A percentile compares a stretch with the other conserved stretches of the same genome.
Evolutionary conservation across 2,113 vertebrate species (phyloP).

Genomic region (Semicossyphus pulcher): DNA sequence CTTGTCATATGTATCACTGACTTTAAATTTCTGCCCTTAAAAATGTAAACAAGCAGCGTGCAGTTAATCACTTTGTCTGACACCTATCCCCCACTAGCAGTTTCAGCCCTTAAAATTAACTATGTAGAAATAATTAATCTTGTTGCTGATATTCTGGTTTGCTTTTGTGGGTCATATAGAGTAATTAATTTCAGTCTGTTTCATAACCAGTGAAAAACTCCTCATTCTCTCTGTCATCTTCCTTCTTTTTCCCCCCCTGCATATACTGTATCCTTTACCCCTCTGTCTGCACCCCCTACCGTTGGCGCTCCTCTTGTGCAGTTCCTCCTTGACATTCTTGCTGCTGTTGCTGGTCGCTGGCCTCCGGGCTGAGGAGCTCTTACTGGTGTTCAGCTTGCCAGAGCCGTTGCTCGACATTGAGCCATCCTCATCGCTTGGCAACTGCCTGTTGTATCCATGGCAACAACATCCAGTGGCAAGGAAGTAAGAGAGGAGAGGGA

Average conservation of each 20-base stretch:
- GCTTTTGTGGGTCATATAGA: no score
- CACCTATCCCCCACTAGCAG: no score
- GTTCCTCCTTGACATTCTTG: slow-evolving; percentile 88
- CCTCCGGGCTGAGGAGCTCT: slow-evolving; percentile 89
- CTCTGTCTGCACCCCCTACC: slow-evolving; percentile 53
- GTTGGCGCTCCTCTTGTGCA: slow-evolving; percentile 69
- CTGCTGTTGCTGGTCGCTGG: slow-evolving; percentile 84
- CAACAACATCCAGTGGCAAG: slow-evolving; percentile 85
- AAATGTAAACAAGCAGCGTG: no score
- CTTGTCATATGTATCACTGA: no score
- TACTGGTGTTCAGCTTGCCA: slow-evolving; percentile 91
- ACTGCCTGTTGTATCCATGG: slow-evolving; percentile 94
- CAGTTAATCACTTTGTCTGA: no score
- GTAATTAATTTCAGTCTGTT: no score
- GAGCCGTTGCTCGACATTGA: slow-evolving; percentile 94
- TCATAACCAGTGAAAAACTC: no score
- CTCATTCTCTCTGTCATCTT: background rate
- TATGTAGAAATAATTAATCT: no score
- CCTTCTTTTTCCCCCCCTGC: background rate
- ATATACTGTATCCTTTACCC: background rate
- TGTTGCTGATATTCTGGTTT: no score
- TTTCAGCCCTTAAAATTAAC: no score
- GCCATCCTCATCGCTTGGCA: slow-evolving; percentile 94
- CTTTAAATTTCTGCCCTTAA: no score
- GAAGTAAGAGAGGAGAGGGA: slow-evolving; percentile 13